phyloP scores from a whole-genome alignment of 2,888 invertebrate genomes.

The Agrilus mali region DNA sequence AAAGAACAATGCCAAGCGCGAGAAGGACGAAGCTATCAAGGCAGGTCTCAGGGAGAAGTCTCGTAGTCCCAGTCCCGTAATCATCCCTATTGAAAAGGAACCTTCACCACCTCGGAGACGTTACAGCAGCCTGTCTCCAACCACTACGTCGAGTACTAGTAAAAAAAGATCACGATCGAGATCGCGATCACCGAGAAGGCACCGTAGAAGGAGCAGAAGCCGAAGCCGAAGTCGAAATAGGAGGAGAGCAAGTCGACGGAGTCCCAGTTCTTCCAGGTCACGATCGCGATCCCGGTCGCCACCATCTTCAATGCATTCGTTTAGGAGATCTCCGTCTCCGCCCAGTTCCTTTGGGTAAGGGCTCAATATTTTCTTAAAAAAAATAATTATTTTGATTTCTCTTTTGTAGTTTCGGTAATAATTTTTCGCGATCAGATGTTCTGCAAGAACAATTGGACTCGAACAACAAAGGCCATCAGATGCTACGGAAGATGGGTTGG shows the following conservation, averaged over 20 bases:
- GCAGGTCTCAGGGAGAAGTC: slow-evolving; percentile 60
- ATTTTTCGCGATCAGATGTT: slow-evolving; percentile 3
- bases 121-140: slow-evolving; percentile 53
- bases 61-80: slow-evolving; percentile 66
- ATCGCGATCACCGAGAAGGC: slow-evolving; percentile 30
- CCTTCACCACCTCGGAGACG: slow-evolving; percentile 61
- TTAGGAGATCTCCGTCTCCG: slow-evolving; percentile 23
- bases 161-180: slow-evolving; percentile 36
- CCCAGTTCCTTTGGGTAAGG: too few relatives aligned
- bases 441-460: slow-evolving; percentile 56
- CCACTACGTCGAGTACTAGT: slow-evolving; percentile 22
- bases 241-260: slow-evolving; percentile 20
- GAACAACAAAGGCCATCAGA: slow-evolving; percentile 92
- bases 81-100: slow-evolving; percentile 56
- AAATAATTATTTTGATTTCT: background rate
- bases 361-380: slow-evolving; percentile 9
- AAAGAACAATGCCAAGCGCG: slow-evolving; percentile 80
- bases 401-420: too few relatives aligned
- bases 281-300: slow-evolving; percentile 36
- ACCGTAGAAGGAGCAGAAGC: slow-evolving; percentile 26
- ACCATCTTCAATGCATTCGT: slow-evolving; percentile 19
- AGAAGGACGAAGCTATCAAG: slow-evolving; percentile 72
- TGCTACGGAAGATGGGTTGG: slow-evolving; percentile 98
- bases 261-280: slow-evolving; percentile 36
- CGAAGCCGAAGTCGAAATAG: slow-evolving; percentile 34